Conservation (phyloP, 2,113 vertebrate species). For the Nothobranchius furzeri region DNA sequence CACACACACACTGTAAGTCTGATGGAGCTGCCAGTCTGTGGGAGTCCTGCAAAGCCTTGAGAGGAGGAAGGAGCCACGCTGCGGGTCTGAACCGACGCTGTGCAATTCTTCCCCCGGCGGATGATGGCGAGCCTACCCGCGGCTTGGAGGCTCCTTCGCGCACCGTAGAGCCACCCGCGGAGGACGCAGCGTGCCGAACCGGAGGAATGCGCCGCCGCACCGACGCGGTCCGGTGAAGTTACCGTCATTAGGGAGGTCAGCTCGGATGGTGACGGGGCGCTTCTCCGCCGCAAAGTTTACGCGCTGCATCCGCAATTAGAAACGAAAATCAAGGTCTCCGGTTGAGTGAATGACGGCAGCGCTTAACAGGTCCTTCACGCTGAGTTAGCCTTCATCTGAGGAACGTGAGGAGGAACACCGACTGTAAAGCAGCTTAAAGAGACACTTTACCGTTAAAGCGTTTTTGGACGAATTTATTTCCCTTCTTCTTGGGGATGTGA, state of each 20-base stretch:
- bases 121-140: conserved; percentile 44
- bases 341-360: conserved; percentile 64
- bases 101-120: conserved; percentile 34
- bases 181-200: conserved; percentile 41
- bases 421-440: conserved; percentile 8
- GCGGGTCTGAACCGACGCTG: conserved; percentile 55
- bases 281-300: conserved; percentile 52
- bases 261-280: conserved; percentile 5
- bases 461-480: conserved; percentile 31
- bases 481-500: conserved; percentile 46
- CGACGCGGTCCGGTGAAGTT: conserved; percentile 47
- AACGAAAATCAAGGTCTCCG: conserved; percentile 22
- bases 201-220: conserved; percentile 65
- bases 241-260: conserved; percentile 28
- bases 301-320: conserved; percentile 35
- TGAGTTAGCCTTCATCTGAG: conserved; percentile 6
- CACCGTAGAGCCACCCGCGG: conserved; percentile 17
- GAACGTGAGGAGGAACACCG: conserved; percentile 33
- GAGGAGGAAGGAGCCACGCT: conserved; percentile 43
- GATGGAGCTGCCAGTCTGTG: conserved; percentile 66
- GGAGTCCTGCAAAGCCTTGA: conserved; percentile 64
- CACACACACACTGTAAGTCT: conserved; percentile 47
- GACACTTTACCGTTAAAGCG: conserved; percentile 21
- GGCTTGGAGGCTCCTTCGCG: conserved; percentile 7
- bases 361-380: conserved; percentile 21